Conservation (phyloP, 1,140 invertebrate species). For the Tribolium castaneum region DNA sequence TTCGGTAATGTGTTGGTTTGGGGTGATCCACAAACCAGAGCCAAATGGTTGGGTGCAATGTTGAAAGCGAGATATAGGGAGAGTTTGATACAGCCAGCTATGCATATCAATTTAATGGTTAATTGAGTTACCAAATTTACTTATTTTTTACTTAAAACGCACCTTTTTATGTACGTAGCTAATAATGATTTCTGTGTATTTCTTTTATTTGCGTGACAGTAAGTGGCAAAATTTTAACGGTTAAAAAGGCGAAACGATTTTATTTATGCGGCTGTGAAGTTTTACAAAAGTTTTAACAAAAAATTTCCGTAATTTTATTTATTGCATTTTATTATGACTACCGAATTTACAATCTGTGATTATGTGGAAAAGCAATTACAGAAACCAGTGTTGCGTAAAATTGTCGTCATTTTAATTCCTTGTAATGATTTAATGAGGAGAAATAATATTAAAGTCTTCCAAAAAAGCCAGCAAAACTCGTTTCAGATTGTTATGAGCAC, state of each 20-base stretch:
- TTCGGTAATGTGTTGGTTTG: constrained; percentile 84
- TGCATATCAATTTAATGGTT: constrained; percentile 55
- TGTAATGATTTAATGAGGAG: too few relatives aligned
- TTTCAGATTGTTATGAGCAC: too few relatives aligned
- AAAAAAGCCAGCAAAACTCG: neutral
- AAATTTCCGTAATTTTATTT: neutral
- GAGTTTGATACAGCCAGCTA: constrained; percentile 65
- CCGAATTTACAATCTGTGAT: neutral
- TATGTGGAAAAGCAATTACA: neutral
- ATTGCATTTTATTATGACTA: neutral
- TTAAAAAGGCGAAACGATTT: neutral
- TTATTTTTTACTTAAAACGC: constrained; percentile 24
- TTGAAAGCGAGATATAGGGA: constrained; percentile 73
- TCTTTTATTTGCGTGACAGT: neutral
- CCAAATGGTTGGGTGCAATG: constrained; percentile 82
- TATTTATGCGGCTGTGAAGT: neutral
- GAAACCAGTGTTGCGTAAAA: neutral
- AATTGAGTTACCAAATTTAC: constrained; percentile 41
- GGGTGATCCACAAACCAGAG: constrained; percentile 75
- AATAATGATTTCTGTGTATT: neutral
- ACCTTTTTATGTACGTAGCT: neutral
- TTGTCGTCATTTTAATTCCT: too few relatives aligned
- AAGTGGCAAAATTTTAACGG: neutral
- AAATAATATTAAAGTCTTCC: too few relatives aligned
- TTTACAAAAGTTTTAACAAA: neutral